Percentiles rank a stretch among this genome's conserved stretches.
Conservation (phyloP, 2,797 vertebrate species). For the Heterohyrax brucei region DNA sequence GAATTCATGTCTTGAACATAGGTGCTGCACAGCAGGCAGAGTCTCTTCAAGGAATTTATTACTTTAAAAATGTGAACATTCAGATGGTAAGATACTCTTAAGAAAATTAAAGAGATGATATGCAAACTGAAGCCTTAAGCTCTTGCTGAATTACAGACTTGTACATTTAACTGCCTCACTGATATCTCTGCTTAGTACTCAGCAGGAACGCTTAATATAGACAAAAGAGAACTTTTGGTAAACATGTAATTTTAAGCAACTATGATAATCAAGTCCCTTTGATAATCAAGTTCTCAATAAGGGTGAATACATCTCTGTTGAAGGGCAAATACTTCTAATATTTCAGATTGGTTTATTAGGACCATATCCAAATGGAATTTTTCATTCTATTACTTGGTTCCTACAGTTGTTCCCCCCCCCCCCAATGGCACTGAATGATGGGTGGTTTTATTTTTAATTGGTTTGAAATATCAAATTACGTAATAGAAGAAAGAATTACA, state of each 20-base stretch:
- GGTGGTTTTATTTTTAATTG: slow-evolving; percentile 35
- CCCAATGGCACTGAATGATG: background rate
- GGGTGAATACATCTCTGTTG: background rate
- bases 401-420: background rate
- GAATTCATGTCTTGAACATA: background rate
- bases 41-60: slow-evolving; percentile 34
- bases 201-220: background rate
- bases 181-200: background rate
- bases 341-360: background rate
- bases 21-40: background rate
- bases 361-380: slow-evolving; percentile 26
- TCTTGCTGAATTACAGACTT: slow-evolving; percentile 29
- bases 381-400: background rate
- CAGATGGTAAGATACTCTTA: background rate
- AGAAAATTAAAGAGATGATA: slow-evolving; percentile 43
- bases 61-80: slow-evolving; percentile 61
- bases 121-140: background rate
- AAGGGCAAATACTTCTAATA: background rate
- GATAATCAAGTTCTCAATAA: background rate
- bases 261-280: background rate
- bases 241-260: slow-evolving; percentile 20
- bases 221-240: slow-evolving; percentile 47
- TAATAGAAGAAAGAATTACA: slow-evolving; percentile 6
- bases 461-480: slow-evolving; percentile 43
- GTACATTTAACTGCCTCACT: background rate